Percentiles rank a stretch among this genome's conserved stretches.
These are phyloP conservation scores for Stegana nigrithorax DNA, from an alignment of 2,888 invertebrate species.

Conservation along the genomic window DNA sequence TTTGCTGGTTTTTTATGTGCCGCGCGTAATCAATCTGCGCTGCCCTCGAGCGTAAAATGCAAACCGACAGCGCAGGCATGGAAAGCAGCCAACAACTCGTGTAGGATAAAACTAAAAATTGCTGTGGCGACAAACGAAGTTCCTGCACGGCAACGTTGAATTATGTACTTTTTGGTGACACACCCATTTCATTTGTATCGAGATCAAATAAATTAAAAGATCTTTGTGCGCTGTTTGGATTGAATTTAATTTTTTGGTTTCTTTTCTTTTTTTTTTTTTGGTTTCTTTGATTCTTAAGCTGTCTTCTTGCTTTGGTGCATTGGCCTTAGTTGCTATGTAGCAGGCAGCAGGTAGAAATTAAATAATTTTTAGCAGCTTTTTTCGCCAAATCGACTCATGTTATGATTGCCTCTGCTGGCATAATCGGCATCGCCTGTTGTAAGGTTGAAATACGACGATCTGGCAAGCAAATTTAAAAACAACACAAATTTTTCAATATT, in stretches of 20 bases:
- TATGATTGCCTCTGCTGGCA: no score
- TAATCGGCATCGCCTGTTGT: no score
- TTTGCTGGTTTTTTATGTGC: not conserved
- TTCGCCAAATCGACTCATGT: no score
- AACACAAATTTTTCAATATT: no score
- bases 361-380: no score
- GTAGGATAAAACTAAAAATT: not conserved
- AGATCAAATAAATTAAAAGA: not conserved
- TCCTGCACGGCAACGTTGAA: not conserved
- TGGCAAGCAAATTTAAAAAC: no score
- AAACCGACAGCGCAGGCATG: slow-evolving; percentile 40
- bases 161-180: slow-evolving; percentile 15
- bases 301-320: slow-evolving; percentile 37
- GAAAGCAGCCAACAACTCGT: not conserved
- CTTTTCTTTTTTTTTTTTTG: not conserved
- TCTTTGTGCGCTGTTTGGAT: no score
- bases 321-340: slow-evolving; percentile 11
- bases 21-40: slow-evolving; percentile 54
- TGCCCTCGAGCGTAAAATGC: slow-evolving; percentile 60
- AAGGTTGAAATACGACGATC: no score
- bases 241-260: not conserved
- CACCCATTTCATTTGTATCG: slow-evolving; percentile 11
- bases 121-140: not conserved
- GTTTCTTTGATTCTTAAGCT: slow-evolving; percentile 35
- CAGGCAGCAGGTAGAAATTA: not conserved